Base-by-base conservation (phyloP, 2,113 vertebrate species). In the Heteronetta atricapilla region DNA sequence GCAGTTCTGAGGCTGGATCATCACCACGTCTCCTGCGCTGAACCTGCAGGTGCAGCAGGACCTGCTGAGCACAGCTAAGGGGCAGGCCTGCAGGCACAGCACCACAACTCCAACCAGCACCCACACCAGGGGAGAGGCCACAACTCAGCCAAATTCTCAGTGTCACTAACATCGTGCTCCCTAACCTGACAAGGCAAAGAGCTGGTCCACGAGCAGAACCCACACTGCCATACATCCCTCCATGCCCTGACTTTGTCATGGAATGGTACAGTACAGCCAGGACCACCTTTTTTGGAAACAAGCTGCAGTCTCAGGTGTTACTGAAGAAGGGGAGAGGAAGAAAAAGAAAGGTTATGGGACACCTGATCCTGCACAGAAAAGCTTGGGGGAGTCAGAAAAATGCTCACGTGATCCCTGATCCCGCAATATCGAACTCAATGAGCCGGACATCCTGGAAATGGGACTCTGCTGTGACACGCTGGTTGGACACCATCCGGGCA, bases 401-500 rank as follows among this genome's bases (percentile, higher is more conserved):
- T 8, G 84, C 99, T 98, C 85, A 99, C 99, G 97, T 95, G 21
- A 99, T 98, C 64, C 98, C 97, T 0, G 99, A 99, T 82, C 97
- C 98, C 0, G 93, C 67, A 58, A 99, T 86, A 74, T 99, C 98
- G 1, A 99, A 99, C 85, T 99, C 99, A 0, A 99, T 98, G 85
- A 98, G 98, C 25, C 99, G 98, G 21, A 99, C 99, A 0, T 99
- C 99, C 97, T 99, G 99, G 93, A 99, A 99, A 84, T 99, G 99
- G 1, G 91, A 95, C 3, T 58, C 67, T 21, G 98, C 97, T 0
- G 99, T 99, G 26, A 99, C 96, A 58, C 99, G 97, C 69, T 72
- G 94, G 59, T 99, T 99, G 95, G 95, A 97, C 62, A 99, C 40
- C 95, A 99, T 4, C 16, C 22, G 96, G 18, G 99, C 98, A 53